A percentile compares a stretch with the other conserved stretches of the same genome.
These are phyloP conservation scores for Gerosis bhagava DNA, from an alignment of 2,888 invertebrate species.

Conservation along the genomic window DNA sequence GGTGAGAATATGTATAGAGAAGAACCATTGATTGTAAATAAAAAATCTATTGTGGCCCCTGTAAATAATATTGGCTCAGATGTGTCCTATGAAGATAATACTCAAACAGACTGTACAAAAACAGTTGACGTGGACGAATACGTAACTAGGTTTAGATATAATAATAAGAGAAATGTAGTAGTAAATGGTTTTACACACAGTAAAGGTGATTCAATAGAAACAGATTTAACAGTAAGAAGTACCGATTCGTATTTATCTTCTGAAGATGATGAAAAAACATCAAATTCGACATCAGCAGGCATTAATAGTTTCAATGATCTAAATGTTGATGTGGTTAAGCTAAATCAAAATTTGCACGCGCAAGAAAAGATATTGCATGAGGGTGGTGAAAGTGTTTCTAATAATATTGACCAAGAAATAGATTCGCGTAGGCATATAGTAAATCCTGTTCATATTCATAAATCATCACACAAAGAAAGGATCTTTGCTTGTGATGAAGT, in stretches of 20 bases:
- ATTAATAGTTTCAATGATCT: slow-evolving; percentile 1
- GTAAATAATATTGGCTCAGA: slow-evolving; percentile 12
- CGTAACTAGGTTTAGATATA: not conserved
- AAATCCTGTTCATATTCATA: not conserved
- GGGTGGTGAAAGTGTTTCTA: not conserved
- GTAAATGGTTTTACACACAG: slow-evolving; percentile 3
- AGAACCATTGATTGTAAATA: no score
- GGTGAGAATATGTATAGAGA: no score
- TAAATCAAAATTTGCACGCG: no score
- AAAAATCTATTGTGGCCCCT: no score
- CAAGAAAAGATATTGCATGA: no score
- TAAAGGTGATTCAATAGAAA: not conserved
- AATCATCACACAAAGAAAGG: not conserved
- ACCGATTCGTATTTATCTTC: slow-evolving; percentile 10
- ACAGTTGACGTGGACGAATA: not conserved
- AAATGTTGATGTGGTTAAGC: no score
- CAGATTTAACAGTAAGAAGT: slow-evolving; percentile 1
- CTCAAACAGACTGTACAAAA: slow-evolving; percentile 6
- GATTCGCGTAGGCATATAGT: not conserved
- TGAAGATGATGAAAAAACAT: slow-evolving; percentile 16
- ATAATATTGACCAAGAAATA: not conserved
- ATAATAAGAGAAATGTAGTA: not conserved
- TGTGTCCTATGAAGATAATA: slow-evolving; percentile 7
- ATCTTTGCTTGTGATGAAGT: not conserved
- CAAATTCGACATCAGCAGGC: slow-evolving; percentile 11